phyloP scores from a whole-genome alignment of 2,113 vertebrate species.

The Pelvicachromis taeniatus region DNA sequence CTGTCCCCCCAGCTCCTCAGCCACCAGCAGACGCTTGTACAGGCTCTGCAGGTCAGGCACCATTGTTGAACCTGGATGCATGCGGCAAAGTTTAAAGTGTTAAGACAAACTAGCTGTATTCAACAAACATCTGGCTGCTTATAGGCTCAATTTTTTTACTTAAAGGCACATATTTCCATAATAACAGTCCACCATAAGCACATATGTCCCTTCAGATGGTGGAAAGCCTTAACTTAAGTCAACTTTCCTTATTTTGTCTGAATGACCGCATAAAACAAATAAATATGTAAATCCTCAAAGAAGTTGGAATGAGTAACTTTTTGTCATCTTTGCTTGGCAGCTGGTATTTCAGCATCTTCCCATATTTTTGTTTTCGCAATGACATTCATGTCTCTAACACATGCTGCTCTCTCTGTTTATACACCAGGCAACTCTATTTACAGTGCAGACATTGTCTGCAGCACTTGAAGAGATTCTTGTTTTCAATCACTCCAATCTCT shows the following conservation, averaged over 20 bases:
- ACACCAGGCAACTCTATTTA: neutral
- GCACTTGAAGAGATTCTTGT: neutral
- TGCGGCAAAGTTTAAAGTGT: neutral
- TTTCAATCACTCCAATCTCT: neutral
- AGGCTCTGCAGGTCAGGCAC: constrained; percentile 64
- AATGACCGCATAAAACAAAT: neutral
- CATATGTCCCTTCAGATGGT: neutral
- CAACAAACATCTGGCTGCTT: neutral
- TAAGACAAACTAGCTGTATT: neutral
- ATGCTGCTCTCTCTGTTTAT: neutral
- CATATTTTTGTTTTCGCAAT: neutral
- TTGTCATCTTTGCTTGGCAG: neutral
- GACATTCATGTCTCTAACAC: neutral
- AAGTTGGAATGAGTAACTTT: neutral
- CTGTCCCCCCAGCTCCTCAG: constrained; percentile 66
- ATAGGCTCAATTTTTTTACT: neutral
- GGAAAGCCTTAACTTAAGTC: neutral
- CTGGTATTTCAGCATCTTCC: neutral
- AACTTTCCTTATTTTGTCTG: neutral
- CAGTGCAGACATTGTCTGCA: neutral
- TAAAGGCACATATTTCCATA: neutral
- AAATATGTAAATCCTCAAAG: neutral
- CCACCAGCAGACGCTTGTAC: constrained; percentile 56
- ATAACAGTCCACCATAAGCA: neutral
- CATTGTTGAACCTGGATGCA: neutral